Conservation (phyloP, 2,797 vertebrate genomes). For the Echiichthys vipera region DNA sequence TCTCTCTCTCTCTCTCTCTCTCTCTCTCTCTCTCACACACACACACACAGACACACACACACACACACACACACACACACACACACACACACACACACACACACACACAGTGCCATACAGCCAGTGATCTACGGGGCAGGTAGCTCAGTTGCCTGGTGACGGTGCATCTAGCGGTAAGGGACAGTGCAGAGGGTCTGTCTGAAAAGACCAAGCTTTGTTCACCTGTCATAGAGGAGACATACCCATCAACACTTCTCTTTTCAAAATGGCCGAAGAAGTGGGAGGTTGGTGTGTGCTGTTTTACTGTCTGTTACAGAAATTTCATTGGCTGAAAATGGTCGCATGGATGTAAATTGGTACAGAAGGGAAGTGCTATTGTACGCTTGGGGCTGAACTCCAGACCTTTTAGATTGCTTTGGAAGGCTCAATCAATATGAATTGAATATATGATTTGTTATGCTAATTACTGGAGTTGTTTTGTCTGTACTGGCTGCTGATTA, state of each 20-base stretch:
- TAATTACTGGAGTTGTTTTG: neutral
- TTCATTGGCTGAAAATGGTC: constrained; percentile 20
- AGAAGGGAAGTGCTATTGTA: neutral
- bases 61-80: constrained; percentile 41
- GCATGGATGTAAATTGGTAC: neutral
- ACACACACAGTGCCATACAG: constrained; percentile 40
- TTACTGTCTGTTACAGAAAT: constrained; percentile 41
- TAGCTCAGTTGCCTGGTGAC: constrained; percentile 79
- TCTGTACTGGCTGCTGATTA: constrained; percentile 12
- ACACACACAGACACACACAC: constrained; percentile 17
- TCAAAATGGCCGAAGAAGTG: constrained; percentile 75
- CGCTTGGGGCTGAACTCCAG: neutral
- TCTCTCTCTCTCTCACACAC: constrained; percentile 35
- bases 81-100: constrained; percentile 48
- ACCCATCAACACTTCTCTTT: constrained; percentile 69
- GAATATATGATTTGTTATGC: neutral
- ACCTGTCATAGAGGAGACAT: constrained; percentile 72
- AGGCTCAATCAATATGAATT: neutral
- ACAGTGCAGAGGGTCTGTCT: constrained; percentile 66
- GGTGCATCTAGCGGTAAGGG: constrained; percentile 46
- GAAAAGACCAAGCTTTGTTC: constrained; percentile 75
- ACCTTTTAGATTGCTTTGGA: neutral
- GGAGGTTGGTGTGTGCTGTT: constrained; percentile 75
- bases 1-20: too few species aligned
- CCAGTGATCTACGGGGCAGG: constrained; percentile 56